Percentiles rank a stretch among this genome's conserved stretches.
Conservation (phyloP, 1,140 invertebrate species). For the Riptortus pedestris region DNA sequence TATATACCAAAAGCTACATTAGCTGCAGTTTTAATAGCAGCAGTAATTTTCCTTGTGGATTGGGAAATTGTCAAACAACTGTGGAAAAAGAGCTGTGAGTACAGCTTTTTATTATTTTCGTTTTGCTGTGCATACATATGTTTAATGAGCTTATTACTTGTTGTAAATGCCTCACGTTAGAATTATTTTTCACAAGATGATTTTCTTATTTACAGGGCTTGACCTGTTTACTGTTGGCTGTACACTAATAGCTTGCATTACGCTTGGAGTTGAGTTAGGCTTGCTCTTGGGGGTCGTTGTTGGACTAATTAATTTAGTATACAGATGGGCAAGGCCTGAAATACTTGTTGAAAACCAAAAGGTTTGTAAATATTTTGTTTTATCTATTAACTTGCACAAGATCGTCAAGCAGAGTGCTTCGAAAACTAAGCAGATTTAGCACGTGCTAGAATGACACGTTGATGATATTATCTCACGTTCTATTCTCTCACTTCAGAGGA, state of each 20-base stretch:
- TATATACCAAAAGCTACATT: conserved; percentile 57
- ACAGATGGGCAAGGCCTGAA: conserved; percentile 41
- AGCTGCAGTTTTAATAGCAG: conserved; percentile 55
- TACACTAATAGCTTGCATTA: conserved; percentile 48
- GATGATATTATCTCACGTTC: no score
- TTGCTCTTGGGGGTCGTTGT: conserved; percentile 51
- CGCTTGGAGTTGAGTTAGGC: conserved; percentile 54
- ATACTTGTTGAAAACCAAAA: conserved; percentile 36
- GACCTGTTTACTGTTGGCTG: conserved; percentile 46
- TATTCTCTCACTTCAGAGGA: no score
- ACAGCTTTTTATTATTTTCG: background rate
- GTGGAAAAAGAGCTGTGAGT: conserved; percentile 48
- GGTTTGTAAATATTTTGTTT: conserved; percentile 33
- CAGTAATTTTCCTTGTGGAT: conserved; percentile 59
- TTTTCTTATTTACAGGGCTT: conserved; percentile 41
- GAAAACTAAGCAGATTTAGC: background rate
- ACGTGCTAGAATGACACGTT: no score
- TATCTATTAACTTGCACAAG: background rate
- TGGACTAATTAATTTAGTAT: conserved; percentile 50
- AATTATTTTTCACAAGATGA: background rate
- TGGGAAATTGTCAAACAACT: conserved; percentile 46
- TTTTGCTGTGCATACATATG: background rate
- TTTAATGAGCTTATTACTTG: background rate
- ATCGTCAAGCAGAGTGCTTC: background rate
- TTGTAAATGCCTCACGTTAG: background rate